Evolutionary conservation across 1,140 invertebrate species (phyloP).

Genomic region (Wiebesia pumilae): DNA sequence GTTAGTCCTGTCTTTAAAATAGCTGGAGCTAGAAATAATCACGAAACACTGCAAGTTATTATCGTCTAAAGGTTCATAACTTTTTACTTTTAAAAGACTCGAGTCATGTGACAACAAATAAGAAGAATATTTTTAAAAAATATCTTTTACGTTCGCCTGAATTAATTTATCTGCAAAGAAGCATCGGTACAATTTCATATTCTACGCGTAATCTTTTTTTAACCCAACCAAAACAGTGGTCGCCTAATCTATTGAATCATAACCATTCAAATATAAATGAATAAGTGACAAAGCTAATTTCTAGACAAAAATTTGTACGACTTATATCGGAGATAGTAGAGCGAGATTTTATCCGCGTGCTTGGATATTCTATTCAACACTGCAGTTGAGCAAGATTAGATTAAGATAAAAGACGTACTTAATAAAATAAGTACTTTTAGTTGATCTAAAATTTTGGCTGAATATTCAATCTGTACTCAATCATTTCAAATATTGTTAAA

Average conservation of each 20-base stretch:
- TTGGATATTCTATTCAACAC: conserved; percentile 25
- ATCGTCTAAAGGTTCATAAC: not conserved
- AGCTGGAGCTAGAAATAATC: not conserved
- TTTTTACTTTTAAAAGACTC: not conserved
- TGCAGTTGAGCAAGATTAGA: conserved; percentile 30
- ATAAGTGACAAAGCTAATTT: not conserved
- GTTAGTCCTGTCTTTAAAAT: not conserved
- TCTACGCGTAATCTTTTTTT: not conserved
- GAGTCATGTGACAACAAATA: not conserved
- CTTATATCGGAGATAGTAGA: not conserved
- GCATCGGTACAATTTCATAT: not conserved
- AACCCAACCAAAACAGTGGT: too few relatives aligned
- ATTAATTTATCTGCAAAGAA: too few relatives aligned
- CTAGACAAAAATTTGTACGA: not conserved
- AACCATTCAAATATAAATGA: not conserved
- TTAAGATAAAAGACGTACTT: conserved; percentile 26
- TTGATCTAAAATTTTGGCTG: not conserved
- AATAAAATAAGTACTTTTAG: conserved; percentile 4
- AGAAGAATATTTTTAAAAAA: not conserved
- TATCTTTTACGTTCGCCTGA: too few relatives aligned
- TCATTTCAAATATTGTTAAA: too few relatives aligned
- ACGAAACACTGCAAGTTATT: not conserved
- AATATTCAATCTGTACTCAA: too few relatives aligned
- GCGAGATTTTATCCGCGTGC: conserved; percentile 17
- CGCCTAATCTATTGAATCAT: not conserved